Evolutionary conservation across 2,113 vertebrate species (phyloP).

Genomic region (Percopsis transmontana): DNA sequence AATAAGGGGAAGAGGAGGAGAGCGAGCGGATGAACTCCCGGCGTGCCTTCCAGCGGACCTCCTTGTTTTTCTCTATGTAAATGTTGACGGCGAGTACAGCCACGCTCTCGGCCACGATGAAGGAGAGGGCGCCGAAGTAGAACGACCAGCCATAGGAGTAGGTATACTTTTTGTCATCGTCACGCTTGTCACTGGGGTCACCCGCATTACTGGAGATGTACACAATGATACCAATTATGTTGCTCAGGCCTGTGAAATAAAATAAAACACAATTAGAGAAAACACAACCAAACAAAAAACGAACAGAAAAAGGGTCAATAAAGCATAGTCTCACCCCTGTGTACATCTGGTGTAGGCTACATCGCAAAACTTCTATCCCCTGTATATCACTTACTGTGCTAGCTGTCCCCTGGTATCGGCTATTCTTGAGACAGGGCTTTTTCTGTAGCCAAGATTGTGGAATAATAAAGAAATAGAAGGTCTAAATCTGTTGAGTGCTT

Average conservation of each 20-base stretch:
- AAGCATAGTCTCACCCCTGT: background rate
- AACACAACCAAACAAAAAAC: background rate
- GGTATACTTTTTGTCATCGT: constrained; percentile 94
- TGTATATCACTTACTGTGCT: no score
- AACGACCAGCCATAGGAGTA: constrained; percentile 99
- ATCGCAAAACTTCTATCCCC: no score
- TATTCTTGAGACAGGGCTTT: no score
- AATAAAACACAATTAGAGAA: constrained; percentile 24
- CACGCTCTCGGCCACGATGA: constrained; percentile 95
- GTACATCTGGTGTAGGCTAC: no score
- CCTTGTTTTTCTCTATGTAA: constrained; percentile 97
- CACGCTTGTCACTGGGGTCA: constrained; percentile 92
- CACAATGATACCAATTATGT: constrained; percentile 99
- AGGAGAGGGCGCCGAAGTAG: constrained; percentile 97
- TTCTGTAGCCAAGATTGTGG: no score
- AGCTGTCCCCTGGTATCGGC: no score
- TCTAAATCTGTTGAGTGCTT: no score
- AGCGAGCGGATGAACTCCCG: constrained; percentile 91
- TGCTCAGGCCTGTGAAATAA: constrained; percentile 87
- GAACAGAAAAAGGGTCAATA: background rate
- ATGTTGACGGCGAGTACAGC: constrained; percentile 97
- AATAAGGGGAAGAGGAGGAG: constrained; percentile 90
- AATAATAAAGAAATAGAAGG: no score
- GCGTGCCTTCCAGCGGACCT: constrained; percentile 87
- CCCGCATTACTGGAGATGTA: constrained; percentile 99